Conservation (phyloP, 2,113 vertebrate genomes). For the Clinocottus analis region DNA sequence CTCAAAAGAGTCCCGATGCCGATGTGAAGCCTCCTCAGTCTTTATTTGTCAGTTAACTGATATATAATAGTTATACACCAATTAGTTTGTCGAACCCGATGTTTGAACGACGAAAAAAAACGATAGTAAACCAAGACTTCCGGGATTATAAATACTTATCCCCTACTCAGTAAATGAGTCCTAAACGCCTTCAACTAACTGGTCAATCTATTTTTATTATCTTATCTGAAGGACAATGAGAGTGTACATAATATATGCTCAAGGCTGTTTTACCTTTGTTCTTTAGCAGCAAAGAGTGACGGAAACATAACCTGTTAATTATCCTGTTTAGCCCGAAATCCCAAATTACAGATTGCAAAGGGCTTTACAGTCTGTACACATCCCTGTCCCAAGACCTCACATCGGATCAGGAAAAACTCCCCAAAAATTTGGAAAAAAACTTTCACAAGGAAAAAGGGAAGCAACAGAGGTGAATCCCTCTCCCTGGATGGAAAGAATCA, state of each 20-base stretch:
- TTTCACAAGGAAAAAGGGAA: no score
- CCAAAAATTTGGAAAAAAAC: no score
- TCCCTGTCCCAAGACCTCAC: no score
- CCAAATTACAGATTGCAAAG: no score
- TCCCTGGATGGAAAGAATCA: no score
- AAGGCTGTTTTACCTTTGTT: neutral
- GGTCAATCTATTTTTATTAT: neutral
- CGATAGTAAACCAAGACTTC: neutral
- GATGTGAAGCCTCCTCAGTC: neutral
- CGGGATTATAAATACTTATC: neutral
- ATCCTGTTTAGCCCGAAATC: no score
- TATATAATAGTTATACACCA: neutral
- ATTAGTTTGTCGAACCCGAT: neutral
- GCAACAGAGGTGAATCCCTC: no score
- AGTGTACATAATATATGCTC: neutral
- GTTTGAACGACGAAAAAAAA: neutral
- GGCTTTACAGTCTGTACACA: no score
- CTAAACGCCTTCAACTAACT: neutral
- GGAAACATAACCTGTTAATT: neutral
- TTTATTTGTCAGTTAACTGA: fast-evolving
- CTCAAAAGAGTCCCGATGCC: neutral
- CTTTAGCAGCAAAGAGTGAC: neutral
- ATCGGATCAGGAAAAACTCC: no score
- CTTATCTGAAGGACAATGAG: no score
- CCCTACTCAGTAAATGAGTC: neutral